Evolutionary conservation across 2,797 vertebrate species (phyloP).

Genomic region (Tokudaia tokunoshimensis): DNA sequence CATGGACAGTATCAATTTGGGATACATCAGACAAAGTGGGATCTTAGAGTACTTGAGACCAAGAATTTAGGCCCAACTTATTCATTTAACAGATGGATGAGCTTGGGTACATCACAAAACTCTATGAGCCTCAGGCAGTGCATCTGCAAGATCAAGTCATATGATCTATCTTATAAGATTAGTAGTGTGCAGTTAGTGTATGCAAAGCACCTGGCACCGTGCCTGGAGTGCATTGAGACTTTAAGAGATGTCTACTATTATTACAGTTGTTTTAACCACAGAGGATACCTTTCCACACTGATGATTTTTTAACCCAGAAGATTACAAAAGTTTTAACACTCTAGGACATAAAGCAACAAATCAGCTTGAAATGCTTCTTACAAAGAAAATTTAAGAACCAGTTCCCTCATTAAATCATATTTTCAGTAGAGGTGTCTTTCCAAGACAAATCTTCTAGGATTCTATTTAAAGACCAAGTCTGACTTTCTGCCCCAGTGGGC

Average conservation of each 20-base stretch:
- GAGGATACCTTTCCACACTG: background rate
- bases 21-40: background rate
- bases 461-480: background rate
- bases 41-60: background rate
- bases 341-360: background rate
- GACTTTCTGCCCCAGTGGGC: background rate
- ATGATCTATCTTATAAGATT: background rate
- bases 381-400: background rate
- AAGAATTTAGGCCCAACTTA: background rate
- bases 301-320: background rate
- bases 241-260: background rate
- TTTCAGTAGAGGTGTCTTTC: background rate
- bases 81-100: background rate
- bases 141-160: background rate
- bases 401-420: background rate
- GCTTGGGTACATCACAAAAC: background rate
- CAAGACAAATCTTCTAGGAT: background rate
- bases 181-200: background rate
- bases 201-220: background rate
- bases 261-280: background rate
- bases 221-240: background rate
- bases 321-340: background rate
- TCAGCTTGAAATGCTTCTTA: background rate
- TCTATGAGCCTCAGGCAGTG: background rate
- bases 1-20: background rate